Evolutionary conservation across 2,113 vertebrate species (phyloP).

Genomic region (Leucoraja erinaceus): DNA sequence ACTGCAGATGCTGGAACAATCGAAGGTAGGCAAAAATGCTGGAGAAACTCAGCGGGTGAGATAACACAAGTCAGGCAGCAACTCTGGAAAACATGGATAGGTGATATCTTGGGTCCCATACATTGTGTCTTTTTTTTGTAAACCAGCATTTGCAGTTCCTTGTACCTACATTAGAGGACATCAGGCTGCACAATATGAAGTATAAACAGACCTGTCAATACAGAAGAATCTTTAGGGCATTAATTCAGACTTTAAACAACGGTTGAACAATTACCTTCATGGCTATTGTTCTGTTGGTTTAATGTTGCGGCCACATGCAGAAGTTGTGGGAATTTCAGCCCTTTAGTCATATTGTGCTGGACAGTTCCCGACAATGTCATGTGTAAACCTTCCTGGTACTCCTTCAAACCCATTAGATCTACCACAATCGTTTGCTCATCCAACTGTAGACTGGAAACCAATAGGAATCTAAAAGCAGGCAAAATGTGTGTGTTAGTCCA

Average conservation of each 20-base stretch:
- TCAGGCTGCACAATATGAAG: background rate
- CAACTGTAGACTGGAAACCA: constrained; percentile 57
- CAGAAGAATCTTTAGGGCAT: background rate
- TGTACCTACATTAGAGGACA: no score
- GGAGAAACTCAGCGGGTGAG: no score
- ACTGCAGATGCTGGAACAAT: no score
- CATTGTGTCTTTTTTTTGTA: no score
- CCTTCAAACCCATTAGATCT: constrained; percentile 44
- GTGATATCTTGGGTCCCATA: no score
- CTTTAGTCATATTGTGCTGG: constrained; percentile 54
- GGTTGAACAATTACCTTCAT: constrained; percentile 54
- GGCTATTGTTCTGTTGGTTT: constrained; percentile 50
- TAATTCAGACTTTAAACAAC: background rate
- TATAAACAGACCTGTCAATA: background rate
- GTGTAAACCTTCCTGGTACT: constrained; percentile 46
- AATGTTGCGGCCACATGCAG: constrained; percentile 56
- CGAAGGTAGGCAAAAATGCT: no score
- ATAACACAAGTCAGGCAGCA: no score
- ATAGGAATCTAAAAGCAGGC: constrained; percentile 53
- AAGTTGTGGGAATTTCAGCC: constrained; percentile 52
- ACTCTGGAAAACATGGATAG: no score
- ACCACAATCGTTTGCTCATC: constrained; percentile 46
- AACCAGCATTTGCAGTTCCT: no score
- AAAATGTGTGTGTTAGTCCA: background rate
- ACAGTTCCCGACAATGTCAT: constrained; percentile 56